A percentile compares a stretch with the other conserved stretches of the same genome.
These are phyloP conservation scores for Rhinogobius similis DNA, from an alignment of 2,113 vertebrate species.

Conservation along the genomic window DNA sequence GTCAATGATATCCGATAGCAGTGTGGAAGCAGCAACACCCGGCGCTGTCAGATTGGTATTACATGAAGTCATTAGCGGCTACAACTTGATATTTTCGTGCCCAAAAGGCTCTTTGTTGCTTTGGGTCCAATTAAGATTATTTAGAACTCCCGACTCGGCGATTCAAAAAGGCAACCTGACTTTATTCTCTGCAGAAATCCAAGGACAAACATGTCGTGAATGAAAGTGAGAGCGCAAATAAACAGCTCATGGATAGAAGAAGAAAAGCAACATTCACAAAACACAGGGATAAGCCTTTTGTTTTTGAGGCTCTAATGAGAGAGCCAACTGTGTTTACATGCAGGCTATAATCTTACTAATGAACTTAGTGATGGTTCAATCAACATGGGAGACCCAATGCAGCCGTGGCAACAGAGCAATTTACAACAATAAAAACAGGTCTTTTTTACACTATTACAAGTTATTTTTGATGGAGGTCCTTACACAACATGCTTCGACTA, in stretches of 20 bases:
- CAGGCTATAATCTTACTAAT: slow-evolving; percentile 5
- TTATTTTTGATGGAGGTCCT: too few species aligned
- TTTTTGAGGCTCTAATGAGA: not conserved
- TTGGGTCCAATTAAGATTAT: slow-evolving; percentile 42
- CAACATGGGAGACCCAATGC: not conserved
- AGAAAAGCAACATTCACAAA: not conserved
- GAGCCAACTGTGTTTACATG: slow-evolving; percentile 6
- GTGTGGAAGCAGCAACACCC: slow-evolving; percentile 20
- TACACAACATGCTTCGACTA: too few species aligned
- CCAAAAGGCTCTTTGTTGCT: slow-evolving; percentile 41
- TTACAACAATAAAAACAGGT: not conserved
- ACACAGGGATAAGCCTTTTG: not conserved
- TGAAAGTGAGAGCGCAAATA: not conserved
- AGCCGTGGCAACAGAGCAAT: not conserved
- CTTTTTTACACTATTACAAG: too few species aligned
- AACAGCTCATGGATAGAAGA: not conserved
- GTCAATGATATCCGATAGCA: slow-evolving; percentile 26
- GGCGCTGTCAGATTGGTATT: slow-evolving; percentile 25
- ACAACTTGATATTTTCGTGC: slow-evolving; percentile 37
- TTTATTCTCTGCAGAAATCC: slow-evolving; percentile 2
- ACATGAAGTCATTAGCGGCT: slow-evolving; percentile 54
- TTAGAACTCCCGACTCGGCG: slow-evolving; percentile 1
- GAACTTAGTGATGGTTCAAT: slow-evolving; percentile 10
- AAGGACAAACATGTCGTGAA: slow-evolving; percentile 7
- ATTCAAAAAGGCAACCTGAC: slow-evolving; percentile 11